Evolutionary conservation across 2,797 vertebrate genomes (phyloP).

Genomic region (Scyliorhinus canicula): DNA sequence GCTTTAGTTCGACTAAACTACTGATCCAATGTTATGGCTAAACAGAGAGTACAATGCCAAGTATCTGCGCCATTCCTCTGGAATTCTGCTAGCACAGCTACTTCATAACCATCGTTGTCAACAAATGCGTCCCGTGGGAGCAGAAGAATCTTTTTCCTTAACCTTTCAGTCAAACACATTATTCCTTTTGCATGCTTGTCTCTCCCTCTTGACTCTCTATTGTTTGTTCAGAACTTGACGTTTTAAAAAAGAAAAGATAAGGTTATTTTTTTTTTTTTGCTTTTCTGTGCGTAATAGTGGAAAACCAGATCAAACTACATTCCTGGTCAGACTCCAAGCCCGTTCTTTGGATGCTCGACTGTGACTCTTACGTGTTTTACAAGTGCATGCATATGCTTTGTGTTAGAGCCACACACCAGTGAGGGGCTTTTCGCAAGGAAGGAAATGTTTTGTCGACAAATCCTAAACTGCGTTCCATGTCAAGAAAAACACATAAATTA

Average conservation of each 20-base stretch:
- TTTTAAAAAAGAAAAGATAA: no score
- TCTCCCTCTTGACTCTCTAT: not conserved
- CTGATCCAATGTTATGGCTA: not conserved
- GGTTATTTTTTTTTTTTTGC: not conserved
- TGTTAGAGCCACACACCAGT: not conserved
- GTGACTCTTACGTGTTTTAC: not conserved
- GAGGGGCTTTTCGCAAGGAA: not conserved
- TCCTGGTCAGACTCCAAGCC: not conserved
- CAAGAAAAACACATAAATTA: conserved; percentile 19
- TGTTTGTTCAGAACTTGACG: not conserved
- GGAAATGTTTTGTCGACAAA: conserved; percentile 34
- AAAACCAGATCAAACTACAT: not conserved
- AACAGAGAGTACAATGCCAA: not conserved
- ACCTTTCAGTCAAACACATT: conserved; percentile 16
- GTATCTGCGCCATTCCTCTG: not conserved
- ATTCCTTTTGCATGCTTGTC: not conserved
- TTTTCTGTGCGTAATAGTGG: not conserved
- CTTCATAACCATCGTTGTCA: not conserved
- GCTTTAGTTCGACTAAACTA: not conserved
- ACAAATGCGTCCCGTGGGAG: conserved; percentile 1
- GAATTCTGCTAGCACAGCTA: not conserved
- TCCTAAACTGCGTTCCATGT: not conserved
- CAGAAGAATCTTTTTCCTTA: not conserved
- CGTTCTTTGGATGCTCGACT: not conserved
- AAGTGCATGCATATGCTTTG: conserved; percentile 14